Base-by-base conservation (phyloP, 2,113 vertebrate species). In the Chlorodrepanis virens region DNA sequence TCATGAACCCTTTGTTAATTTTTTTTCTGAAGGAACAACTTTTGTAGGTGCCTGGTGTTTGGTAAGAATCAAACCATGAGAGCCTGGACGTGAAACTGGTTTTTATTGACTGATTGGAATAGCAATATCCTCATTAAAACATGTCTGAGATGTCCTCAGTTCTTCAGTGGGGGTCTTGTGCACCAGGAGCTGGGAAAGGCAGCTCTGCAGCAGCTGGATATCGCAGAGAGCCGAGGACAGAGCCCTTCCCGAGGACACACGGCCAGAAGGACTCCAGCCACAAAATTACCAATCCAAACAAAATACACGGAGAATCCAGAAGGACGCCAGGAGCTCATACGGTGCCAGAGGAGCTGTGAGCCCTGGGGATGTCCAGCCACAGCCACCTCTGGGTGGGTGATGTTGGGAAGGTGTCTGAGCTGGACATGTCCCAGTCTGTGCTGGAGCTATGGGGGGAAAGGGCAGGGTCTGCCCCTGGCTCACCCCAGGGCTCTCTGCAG, bases 21-120 rank as follows among this genome's bases (percentile, higher is more conserved):
- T 50, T 50, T 39, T 49, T 39, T 33, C 4, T 12, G 57, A 14
- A 25, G 12, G 10, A 50, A 17, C 22, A 52, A 18, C 11, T 29
- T 42, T 16, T 0, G 1, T 11, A 47, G n/a, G 5, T 14, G 14
- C 42, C 35, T 22, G 52, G 14, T 2, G 0, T 28, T 49, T 14
- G 23, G 3, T 29, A 44, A 23, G 18, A 2, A 16, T 50, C 29
- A 28, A 60, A 60, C 14, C 27, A 20, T 3, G 0, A 40, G 40
- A 53, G 13, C 28, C 25, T 0, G 2, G 81, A 64, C 0, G 1
- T 7, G 27, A 63, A 31, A 87, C 19, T 47, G 74, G 0, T 54
- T 87, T 87, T 87, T 78, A 87, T 87, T 78, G 64, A 78, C 19
- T 12, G 64, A 13, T 15, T 24, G 40, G 28, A 61, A 78, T 7